Percentiles rank a stretch among this genome's conserved stretches.
These are phyloP conservation scores for Aplysina aerophoba DNA, from an alignment of 37 sponge, comb jelly and placozoan genomes.

Conservation along the genomic window DNA sequence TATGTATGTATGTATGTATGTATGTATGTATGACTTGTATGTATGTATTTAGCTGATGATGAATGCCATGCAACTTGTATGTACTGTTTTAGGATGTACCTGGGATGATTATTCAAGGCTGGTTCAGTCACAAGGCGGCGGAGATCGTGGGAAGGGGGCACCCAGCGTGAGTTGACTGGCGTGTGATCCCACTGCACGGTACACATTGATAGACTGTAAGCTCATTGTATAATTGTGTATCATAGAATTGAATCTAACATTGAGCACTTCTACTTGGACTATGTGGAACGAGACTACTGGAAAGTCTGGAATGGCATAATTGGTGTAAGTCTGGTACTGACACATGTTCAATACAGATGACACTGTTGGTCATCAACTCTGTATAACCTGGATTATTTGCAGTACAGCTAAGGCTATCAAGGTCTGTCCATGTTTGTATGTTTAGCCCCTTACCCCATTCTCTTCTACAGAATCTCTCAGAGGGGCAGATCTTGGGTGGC, in stretches of 20 bases:
- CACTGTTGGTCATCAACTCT: neutral
- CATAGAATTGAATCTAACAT: slow-evolving; percentile 31
- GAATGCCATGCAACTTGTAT: neutral
- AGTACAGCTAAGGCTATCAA: too few relatives aligned
- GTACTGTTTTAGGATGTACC: neutral
- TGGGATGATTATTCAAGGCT: slow-evolving; percentile 1
- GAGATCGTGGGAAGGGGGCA: neutral
- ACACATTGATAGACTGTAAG: neutral
- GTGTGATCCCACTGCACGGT: neutral
- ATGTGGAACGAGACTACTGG: slow-evolving; percentile 8
- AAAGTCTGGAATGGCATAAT: slow-evolving; percentile 9
- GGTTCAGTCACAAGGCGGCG: neutral
- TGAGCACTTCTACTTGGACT: slow-evolving; percentile 21
- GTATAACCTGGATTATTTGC: neutral
- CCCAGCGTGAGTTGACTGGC: neutral
- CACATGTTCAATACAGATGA: too few relatives aligned
- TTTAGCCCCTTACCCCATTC: neutral
- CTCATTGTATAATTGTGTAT: neutral
- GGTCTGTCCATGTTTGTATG: too few relatives aligned
- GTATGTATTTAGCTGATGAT: too few relatives aligned
- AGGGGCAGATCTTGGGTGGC: slow-evolving; percentile 28
- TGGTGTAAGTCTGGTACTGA: neutral
- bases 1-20: too few relatives aligned
- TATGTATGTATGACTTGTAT: too few relatives aligned
- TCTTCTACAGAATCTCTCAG: neutral